Evolutionary conservation across 2,888 invertebrate species (phyloP), one percentile per base, ranked within the genome.

Genomic region (Drosophila melanosoma): DNA sequence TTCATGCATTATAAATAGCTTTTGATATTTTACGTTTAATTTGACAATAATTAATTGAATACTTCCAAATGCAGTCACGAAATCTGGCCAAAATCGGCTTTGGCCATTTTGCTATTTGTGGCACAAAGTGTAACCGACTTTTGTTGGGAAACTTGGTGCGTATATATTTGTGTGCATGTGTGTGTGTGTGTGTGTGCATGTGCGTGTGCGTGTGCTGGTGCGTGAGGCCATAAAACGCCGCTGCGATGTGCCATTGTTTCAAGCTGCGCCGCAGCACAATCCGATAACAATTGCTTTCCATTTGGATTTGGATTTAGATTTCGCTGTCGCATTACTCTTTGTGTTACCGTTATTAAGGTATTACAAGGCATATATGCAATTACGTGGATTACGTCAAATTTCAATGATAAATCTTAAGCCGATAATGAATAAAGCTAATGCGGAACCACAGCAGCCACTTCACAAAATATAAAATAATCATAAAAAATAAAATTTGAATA

Each of bases 21-120:
- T 86, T 83, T 81, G 76, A 85, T 75, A 73, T 88, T 79, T 85
- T 70, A 70, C 73, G 79, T 86, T 83, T 83, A 79, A 88, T 88
- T 83, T 79, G 86, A 70, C 76, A 83, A 81, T 86, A 84, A 88
- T 83, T 86, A 81, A 83, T 83, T 82, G 70, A 70, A 79, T 74
- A 63, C 38, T 35, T 60, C 51, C 70, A 48, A 26, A 49, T 33
- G 23, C 66, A 64, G 67, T 74, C 70, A 70, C 71, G 71, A 54
- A 51, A 60, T 64, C 33, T 33, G 32, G 5, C 57, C 53, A 36
- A 64, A 65, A 62, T 56, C 49, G 59, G 54, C 58, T 67, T 40
- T 29, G 26, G n/a, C 59, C 40, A 51, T 26, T 23, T 52, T 51
- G n/a, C 71, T 67, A 62, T 71, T 67, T 76, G 32, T 51, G 57